phyloP scores from a whole-genome alignment of 2,888 invertebrate genomes.

The Anarsia innoxiella region DNA sequence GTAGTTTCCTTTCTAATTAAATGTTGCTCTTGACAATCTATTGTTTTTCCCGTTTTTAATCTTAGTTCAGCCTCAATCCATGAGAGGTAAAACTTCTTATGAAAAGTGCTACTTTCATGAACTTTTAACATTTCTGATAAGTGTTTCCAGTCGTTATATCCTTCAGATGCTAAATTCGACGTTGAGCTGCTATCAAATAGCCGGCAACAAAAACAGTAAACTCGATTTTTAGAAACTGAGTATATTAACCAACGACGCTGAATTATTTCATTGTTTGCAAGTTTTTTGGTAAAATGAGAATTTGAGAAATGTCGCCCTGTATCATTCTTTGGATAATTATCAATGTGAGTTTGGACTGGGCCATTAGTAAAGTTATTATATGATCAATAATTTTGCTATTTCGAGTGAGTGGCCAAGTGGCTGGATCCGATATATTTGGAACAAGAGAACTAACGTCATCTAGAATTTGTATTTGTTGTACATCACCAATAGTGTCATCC shows the following conservation, averaged over 20 bases:
- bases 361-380: constrained; percentile 14
- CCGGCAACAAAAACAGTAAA: constrained; percentile 23
- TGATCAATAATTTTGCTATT: constrained; percentile 20
- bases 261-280: constrained; percentile 20
- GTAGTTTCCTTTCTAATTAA: constrained; percentile 23
- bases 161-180: constrained; percentile 19
- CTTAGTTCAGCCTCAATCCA: constrained; percentile 17
- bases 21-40: constrained; percentile 25
- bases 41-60: constrained; percentile 19
- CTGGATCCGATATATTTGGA: constrained; percentile 17
- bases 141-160: constrained; percentile 20
- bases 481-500: constrained; percentile 14
- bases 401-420: constrained; percentile 20
- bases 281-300: constrained; percentile 16
- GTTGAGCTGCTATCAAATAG: constrained; percentile 19
- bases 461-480: constrained; percentile 17
- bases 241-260: constrained; percentile 21
- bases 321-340: constrained; percentile 16
- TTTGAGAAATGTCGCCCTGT: constrained; percentile 17
- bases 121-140: constrained; percentile 18
- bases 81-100: constrained; percentile 13
- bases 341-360: constrained; percentile 14
- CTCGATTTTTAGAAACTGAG: constrained; percentile 20
- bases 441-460: constrained; percentile 16
- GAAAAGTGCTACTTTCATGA: constrained; percentile 16